Base-by-base conservation (phyloP, 2,113 vertebrate genomes). In the Fulica atra region DNA sequence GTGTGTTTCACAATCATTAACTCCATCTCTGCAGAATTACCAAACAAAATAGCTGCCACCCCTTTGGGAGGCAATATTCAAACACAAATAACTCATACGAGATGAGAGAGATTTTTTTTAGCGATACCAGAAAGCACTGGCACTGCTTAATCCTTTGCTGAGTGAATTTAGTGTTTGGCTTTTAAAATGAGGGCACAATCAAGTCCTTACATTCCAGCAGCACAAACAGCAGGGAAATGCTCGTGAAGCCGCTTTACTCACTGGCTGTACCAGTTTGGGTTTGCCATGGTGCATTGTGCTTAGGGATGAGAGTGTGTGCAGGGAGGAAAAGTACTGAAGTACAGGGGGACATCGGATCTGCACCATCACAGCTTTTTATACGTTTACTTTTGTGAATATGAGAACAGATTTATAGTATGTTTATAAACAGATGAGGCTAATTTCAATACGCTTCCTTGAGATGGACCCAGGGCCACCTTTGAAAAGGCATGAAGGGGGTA, bases 261-360 rank as follows among this genome's bases (percentile, higher is more conserved):
- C n/a, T 42, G 79, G 6, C 48, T 26, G 44, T 64, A n/a, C 33
- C n/a, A 33, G 64, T 33, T 70, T 0, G 6, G 83, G 19, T 53
- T 26, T 63, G 80, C 73, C 61, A 60, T 0, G 2, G 6, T 10
- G 51, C 35, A 8, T 6, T 5, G 0, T 44, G 46, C 81, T 8
- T 26, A 42, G 61, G 87, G 81, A 46, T 33, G 10, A 13, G 31
- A 81, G 51, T 1, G 0, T 8, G 28, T 31, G 57, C 68, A 53
- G 68, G 44, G 21, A 72, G 40, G 10, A 60, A 63, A 59, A 89
- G 18, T 46, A 28, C 19, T 35, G 48, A 51, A 24, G 10, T 6
- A 5, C 3, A 1, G 8, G 35, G 61, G 44, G 11, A 80, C 61
- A 48, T 13, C 7, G 18, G 25, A 20, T 13, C 46, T 63, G 46